Conservation (phyloP, 2,888 invertebrate genomes). For the Gandaritis pyraliata region DNA sequence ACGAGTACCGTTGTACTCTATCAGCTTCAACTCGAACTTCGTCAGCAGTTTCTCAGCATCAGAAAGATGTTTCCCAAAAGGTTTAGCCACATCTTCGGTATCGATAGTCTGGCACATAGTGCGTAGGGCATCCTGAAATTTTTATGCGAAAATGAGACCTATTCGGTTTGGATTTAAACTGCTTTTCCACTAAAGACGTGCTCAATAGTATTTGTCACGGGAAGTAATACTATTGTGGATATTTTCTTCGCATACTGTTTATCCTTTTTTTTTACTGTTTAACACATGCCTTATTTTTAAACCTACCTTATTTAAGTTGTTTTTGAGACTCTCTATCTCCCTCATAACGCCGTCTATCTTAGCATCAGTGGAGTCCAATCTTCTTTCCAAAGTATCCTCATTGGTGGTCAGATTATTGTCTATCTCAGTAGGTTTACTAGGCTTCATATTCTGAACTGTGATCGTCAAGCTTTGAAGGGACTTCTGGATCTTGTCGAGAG, state of each 20-base stretch:
- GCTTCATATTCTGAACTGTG: constrained; percentile 51
- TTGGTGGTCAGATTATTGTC: constrained; percentile 63
- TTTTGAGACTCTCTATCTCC: constrained; percentile 67
- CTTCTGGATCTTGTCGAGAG: constrained; percentile 74
- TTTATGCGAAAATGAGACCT: background rate
- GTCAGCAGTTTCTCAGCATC: constrained; percentile 83
- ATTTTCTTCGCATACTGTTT: too few species aligned
- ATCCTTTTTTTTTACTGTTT: too few species aligned
- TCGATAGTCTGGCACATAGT: constrained; percentile 65
- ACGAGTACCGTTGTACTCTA: constrained; percentile 70
- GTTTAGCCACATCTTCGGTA: constrained; percentile 52
- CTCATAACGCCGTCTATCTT: constrained; percentile 69
- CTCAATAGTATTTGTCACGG: too few species aligned
- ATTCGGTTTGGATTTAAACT: too few species aligned
- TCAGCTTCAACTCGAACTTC: constrained; percentile 83
- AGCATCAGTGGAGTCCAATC: constrained; percentile 67
- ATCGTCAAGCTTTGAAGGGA: constrained; percentile 60
- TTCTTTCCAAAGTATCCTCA: constrained; percentile 56
- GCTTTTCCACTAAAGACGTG: too few species aligned
- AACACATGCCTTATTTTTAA: too few species aligned
- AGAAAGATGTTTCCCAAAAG: constrained; percentile 70
- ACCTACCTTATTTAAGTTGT: constrained; percentile 63
- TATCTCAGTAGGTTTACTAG: constrained; percentile 45
- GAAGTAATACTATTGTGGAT: too few species aligned
- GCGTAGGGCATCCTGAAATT: constrained; percentile 63